These are phyloP conservation scores for Chamaea fasciata DNA, from an alignment of 2,113 vertebrate species.

Conservation along the genomic window DNA sequence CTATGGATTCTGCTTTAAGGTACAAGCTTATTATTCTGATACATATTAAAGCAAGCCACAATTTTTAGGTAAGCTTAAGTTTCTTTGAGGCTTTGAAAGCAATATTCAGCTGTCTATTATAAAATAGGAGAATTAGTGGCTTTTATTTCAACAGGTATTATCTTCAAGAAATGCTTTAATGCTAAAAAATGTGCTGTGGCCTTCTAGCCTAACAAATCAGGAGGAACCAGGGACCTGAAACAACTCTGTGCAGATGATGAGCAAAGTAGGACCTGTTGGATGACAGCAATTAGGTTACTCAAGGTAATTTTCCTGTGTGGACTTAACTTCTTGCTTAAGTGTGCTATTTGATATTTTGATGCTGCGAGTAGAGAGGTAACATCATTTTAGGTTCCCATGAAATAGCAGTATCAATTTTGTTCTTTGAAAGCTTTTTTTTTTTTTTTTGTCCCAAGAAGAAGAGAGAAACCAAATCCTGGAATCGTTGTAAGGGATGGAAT, in stretches of 20 bases:
- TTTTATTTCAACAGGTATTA: conserved; percentile 87
- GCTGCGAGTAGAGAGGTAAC: not conserved
- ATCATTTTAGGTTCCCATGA: not conserved
- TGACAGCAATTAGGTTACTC: conserved; percentile 93
- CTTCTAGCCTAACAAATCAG: conserved; percentile 88
- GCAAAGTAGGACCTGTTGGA: conserved; percentile 92
- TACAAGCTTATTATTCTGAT: conserved; percentile 77
- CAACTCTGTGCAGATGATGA: conserved; percentile 95
- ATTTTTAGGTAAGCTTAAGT: conserved; percentile 69
- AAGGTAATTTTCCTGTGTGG: conserved; percentile 79
- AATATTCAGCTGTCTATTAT: conserved; percentile 66
- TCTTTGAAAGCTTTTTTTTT: not conserved
- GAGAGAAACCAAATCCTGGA: not conserved
- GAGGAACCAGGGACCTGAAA: conserved; percentile 89
- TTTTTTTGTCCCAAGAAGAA: not conserved
- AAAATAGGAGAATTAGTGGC: conserved; percentile 83
- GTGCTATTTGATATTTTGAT: not conserved
- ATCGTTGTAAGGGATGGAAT: not conserved
- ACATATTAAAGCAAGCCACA: conserved; percentile 69
- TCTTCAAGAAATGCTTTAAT: conserved; percentile 82
- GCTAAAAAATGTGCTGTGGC: conserved; percentile 83
- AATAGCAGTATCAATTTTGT: not conserved
- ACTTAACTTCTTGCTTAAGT: not conserved
- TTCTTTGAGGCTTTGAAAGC: conserved; percentile 54
- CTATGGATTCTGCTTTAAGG: conserved; percentile 96